Evolutionary conservation across 2,888 invertebrate species (phyloP), one percentile per base, ranked within the genome.

Genomic region (Melitaea athalia): DNA sequence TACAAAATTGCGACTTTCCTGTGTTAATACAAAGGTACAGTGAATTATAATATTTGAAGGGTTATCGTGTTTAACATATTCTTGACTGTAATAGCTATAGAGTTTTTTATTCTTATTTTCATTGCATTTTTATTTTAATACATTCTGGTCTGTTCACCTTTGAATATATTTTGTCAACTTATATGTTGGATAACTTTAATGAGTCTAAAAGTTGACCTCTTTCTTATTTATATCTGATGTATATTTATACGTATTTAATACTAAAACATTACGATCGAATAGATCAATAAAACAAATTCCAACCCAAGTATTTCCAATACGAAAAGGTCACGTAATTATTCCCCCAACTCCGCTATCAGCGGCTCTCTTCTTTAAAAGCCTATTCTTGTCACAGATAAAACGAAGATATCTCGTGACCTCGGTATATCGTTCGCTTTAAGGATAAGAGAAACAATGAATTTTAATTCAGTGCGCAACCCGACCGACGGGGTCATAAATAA

Each of bases 381-480:
- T 86, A 92, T 92, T 86, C 92, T 87, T 92, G 92, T 92, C 82
- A 82, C 78, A 84, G 92, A 92, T 92, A 92, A 91, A 83, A 79
- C 80, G 75, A 76, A 86, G 89, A 90, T 91, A 91, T 89, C 85
- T 80, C 76, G 80, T 90, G 91, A 92, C 91, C 91, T 87, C 86
- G 76, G 79, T 81, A 83, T 86, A 86, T 87, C 87, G 85, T 77
- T 81, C 82, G 80, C 83, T 86, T 83, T 80, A 84, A 88, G 92
- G 91, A 92, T 91, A 91, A 92, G 85, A 85, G 80, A 86, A 87
- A 92, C 91, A 91, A 91, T 92, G 92, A 91, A 91, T 91, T 92
- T 91, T 90, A 92, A 92, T 90, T 90, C 85, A 79, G 81, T 81
- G 77, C 78, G 80, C 79, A 78, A 78, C 79, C 77, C 79, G 78